Conservation (phyloP, 2,888 invertebrate species). For the Phragmatobia fuliginosa region DNA sequence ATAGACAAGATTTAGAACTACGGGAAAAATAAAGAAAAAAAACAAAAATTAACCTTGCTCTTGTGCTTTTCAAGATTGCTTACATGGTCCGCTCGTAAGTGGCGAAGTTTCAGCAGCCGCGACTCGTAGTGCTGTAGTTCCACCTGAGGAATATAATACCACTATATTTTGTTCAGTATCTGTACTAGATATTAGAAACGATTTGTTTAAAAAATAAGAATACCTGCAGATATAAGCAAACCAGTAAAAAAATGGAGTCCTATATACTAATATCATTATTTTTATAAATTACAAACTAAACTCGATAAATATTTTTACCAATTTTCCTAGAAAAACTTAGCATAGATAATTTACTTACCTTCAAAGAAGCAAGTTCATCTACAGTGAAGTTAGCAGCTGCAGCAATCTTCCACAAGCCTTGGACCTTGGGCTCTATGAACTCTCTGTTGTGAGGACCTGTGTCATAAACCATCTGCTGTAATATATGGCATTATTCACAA, state of each 20-base stretch:
- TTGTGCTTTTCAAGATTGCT: constrained; percentile 89
- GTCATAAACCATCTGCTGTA: neutral
- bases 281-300: neutral
- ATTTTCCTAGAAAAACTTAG: too few species aligned
- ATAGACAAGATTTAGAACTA: neutral
- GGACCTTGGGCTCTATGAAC: constrained; percentile 96
- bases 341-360: constrained; percentile 76
- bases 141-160: constrained; percentile 76
- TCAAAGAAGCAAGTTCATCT: constrained; percentile 93
- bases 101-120: constrained; percentile 92
- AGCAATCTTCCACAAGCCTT: constrained; percentile 95
- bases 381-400: constrained; percentile 92
- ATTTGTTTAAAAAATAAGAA: too few species aligned
- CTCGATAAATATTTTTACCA: neutral
- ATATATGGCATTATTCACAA: neutral
- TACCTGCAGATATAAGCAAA: too few species aligned
- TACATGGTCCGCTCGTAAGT: constrained; percentile 93
- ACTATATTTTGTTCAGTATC: neutral
- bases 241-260: too few species aligned
- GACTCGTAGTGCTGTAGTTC: constrained; percentile 96
- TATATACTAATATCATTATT: too few species aligned
- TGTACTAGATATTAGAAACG: neutral
- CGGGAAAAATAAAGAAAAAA: constrained; percentile 23
- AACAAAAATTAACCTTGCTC: constrained; percentile 81
- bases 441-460: constrained; percentile 91